Evolutionary conservation across 1,140 invertebrate species (phyloP).

Genomic region (Eciton burchellii): DNA sequence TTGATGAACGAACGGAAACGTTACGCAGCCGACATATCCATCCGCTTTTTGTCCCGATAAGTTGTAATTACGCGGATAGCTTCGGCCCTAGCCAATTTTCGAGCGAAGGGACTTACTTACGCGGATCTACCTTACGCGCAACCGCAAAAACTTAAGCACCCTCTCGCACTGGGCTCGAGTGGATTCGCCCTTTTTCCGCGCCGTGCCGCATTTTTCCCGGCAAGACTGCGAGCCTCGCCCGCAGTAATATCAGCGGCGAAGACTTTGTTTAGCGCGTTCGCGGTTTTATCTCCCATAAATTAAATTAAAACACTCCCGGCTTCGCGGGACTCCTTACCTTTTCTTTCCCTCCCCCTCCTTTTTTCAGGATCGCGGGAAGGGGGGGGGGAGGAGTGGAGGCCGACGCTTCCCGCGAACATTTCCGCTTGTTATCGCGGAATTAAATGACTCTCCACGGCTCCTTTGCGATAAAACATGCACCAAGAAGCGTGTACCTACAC

Average conservation of each 20-base stretch:
- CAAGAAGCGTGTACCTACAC: conserved; percentile 2
- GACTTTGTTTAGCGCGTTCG: conserved; percentile 40
- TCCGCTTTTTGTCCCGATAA: conserved; percentile 1
- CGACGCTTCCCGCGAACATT: conserved; percentile 24
- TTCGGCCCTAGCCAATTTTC: conserved; percentile 2
- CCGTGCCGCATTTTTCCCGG: neutral
- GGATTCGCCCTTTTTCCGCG: neutral
- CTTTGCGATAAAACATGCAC: conserved; percentile 36
- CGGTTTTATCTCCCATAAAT: conserved; percentile 35
- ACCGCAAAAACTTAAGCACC: conserved; percentile 22
- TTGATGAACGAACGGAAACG: neutral
- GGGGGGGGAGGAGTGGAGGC: too few relatives aligned
- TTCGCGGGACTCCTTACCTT: conserved; percentile 13
- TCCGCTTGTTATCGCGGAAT: conserved; percentile 46
- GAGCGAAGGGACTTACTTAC: conserved; percentile 15
- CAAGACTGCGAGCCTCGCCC: conserved; percentile 1
- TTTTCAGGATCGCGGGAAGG: too few relatives aligned
- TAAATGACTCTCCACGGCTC: conserved; percentile 26
- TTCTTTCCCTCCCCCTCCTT: neutral
- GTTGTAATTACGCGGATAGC: conserved; percentile 16
- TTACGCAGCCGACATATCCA: neutral
- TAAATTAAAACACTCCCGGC: conserved; percentile 43
- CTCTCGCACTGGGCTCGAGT: neutral
- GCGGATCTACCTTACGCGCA: neutral
- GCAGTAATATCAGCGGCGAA: neutral